A percentile compares a stretch with the other conserved stretches of the same genome.
These are phyloP conservation scores for Xenopus laevis DNA, from an alignment of 2,113 vertebrate species.

Conservation along the genomic window DNA sequence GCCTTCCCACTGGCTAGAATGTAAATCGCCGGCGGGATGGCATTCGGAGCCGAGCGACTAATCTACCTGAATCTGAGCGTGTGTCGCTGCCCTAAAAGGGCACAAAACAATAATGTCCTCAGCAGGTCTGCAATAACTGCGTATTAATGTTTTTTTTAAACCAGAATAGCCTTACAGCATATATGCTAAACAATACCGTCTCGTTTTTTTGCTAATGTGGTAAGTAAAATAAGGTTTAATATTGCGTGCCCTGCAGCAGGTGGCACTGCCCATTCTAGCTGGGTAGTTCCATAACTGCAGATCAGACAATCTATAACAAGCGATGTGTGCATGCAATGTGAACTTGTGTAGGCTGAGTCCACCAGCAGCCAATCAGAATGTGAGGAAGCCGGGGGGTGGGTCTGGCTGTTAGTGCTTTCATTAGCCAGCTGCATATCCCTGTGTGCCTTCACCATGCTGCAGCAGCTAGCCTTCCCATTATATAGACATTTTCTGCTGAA, in stretches of 20 bases:
- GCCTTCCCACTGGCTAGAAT: too few relatives aligned
- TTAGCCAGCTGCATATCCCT: background rate
- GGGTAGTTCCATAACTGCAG: background rate
- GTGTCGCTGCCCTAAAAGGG: too few relatives aligned
- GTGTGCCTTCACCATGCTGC: slow-evolving; percentile 40
- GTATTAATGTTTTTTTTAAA: too few relatives aligned
- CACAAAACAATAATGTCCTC: too few relatives aligned
- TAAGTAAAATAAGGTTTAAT: too few relatives aligned
- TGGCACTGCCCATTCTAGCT: background rate
- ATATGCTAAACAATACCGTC: too few relatives aligned
- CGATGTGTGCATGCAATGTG: background rate
- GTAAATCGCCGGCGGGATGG: too few relatives aligned
- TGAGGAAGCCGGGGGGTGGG: background rate
- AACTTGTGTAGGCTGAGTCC: background rate
- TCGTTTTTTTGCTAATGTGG: too few relatives aligned
- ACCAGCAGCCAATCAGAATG: slow-evolving; percentile 35
- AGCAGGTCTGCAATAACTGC: too few relatives aligned
- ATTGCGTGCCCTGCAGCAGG: slow-evolving; percentile 5
- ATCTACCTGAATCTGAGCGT: too few relatives aligned
- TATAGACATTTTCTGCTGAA: background rate
- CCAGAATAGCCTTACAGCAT: too few relatives aligned
- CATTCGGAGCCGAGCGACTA: too few relatives aligned
- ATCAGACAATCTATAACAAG: background rate
- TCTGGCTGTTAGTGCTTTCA: background rate
- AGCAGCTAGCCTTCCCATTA: accelerated